phyloP scores from a whole-genome alignment of 2,113 vertebrate species.

The Caranx ignobilis region DNA sequence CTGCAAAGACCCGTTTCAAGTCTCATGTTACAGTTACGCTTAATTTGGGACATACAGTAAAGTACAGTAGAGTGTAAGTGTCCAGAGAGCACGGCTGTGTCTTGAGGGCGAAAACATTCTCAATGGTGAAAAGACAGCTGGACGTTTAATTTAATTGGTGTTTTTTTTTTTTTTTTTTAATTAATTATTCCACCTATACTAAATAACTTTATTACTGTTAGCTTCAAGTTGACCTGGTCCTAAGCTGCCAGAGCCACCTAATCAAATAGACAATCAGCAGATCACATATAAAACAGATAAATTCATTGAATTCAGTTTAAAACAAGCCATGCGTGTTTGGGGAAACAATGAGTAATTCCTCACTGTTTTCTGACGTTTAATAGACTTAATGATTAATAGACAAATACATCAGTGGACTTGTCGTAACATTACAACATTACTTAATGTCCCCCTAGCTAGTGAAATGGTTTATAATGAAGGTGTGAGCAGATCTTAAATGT shows the following conservation, averaged over 20 bases:
- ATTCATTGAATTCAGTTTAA: no score
- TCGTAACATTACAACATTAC: no score
- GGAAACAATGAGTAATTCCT: no score
- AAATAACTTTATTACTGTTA: constrained; percentile 10
- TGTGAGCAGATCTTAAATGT: no score
- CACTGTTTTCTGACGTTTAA: no score
- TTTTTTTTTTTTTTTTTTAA: constrained; percentile 7
- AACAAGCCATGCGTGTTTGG: no score
- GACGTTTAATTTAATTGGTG: neutral
- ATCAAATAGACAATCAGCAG: no score
- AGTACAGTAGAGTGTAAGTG: constrained; percentile 31
- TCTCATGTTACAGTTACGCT: constrained; percentile 55
- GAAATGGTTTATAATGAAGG: neutral
- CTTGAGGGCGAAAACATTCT: constrained; percentile 1
- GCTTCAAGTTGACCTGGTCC: neutral
- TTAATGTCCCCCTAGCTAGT: no score
- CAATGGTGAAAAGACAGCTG: neutral
- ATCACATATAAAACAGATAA: no score
- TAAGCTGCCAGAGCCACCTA: neutral
- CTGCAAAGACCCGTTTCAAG: constrained; percentile 34
- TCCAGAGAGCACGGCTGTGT: constrained; percentile 10
- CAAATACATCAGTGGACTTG: no score
- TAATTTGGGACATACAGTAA: constrained; percentile 54
- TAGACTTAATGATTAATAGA: no score
- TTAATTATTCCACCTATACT: neutral